Evolutionary conservation across 1,140 invertebrate species (phyloP), one percentile per base, ranked within the genome.

Genomic region (Colletes latitarsis): DNA sequence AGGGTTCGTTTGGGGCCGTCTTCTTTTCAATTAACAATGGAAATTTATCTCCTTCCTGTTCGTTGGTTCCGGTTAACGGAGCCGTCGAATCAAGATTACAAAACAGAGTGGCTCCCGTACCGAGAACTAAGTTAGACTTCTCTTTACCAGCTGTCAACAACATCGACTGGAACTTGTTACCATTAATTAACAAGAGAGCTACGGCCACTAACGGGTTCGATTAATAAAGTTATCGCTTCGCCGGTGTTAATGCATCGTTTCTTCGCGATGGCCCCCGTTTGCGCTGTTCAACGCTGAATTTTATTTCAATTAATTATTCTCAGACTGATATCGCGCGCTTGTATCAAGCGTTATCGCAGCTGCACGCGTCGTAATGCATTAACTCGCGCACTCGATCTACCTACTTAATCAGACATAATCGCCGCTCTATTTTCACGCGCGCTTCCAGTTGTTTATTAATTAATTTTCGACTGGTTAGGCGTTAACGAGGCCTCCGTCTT

Each of bases 271-370:
- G 43, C 9, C 30, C 30, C 30, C 30, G 30, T 30, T 30, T 30
- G 2, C 30, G 30, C 30, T 30, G 30, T 30, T 30, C 30, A 30
- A 30, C 15, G 39, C 15, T 30, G 19, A 21, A 60, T 62, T 67
- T 67, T 76, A 57, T 76, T 66, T 53, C 60, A 74, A 67, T 76
- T 46, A 67, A 76, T 76, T 76, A 76, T 19, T 14, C 6, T 3
- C 21, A 53, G 39, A 0, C 3, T 41, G 17, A 1, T 14, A 43
- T 30, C n/a, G 15, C 9, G 19, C 4, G n/a, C 6, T 3, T 10
- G 15, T 69, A 15, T 62, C 46, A 46, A 52, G 15, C 55, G 21
- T 12, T 30, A 62, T 60, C 62, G 72, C 46, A 10, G 30, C 30
- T 43, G n/a, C 17, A 43, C 0, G 14, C 49, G 19, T 41, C 49